Percentiles rank a stretch among this genome's conserved stretches.
These are phyloP conservation scores for Caenorhabditis zanzibari DNA, from an alignment of 2,888 invertebrate genomes.

Conservation along the genomic window DNA sequence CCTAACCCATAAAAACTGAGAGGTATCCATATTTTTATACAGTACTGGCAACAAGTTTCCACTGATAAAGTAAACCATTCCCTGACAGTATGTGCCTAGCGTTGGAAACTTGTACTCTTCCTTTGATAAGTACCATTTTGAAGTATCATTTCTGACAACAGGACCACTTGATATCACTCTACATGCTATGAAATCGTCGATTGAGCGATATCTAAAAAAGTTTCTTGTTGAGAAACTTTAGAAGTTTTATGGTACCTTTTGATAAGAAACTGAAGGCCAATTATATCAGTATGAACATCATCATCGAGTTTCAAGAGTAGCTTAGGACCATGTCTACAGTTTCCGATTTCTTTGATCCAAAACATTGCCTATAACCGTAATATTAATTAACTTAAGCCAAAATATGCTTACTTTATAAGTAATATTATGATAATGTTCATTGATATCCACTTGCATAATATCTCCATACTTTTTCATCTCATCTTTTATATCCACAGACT, in stretches of 20 bases:
- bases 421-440: slow-evolving; percentile 72
- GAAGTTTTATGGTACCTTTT: slow-evolving; percentile 25
- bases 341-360: slow-evolving; percentile 66
- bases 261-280: slow-evolving; percentile 58
- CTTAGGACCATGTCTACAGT: slow-evolving; percentile 40
- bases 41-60: slow-evolving; percentile 64
- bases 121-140: slow-evolving; percentile 74
- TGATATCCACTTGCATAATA: slow-evolving; percentile 57
- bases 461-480: slow-evolving; percentile 42
- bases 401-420: slow-evolving; percentile 65
- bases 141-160: slow-evolving; percentile 66
- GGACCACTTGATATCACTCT: slow-evolving; percentile 68
- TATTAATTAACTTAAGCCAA: too few relatives aligned
- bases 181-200: slow-evolving; percentile 68
- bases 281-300: slow-evolving; percentile 68
- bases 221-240: background rate
- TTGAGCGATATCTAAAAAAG: slow-evolving; percentile 42
- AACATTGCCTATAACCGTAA: slow-evolving; percentile 69
- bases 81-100: slow-evolving; percentile 75
- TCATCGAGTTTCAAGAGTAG: slow-evolving; percentile 73
- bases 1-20: slow-evolving; percentile 72
- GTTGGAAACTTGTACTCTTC: slow-evolving; percentile 66
- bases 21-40: slow-evolving; percentile 61
- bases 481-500: slow-evolving; percentile 10
- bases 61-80: slow-evolving; percentile 74